phyloP scores from a whole-genome alignment of 2,888 invertebrate genomes.

The Tinea pellionella region DNA sequence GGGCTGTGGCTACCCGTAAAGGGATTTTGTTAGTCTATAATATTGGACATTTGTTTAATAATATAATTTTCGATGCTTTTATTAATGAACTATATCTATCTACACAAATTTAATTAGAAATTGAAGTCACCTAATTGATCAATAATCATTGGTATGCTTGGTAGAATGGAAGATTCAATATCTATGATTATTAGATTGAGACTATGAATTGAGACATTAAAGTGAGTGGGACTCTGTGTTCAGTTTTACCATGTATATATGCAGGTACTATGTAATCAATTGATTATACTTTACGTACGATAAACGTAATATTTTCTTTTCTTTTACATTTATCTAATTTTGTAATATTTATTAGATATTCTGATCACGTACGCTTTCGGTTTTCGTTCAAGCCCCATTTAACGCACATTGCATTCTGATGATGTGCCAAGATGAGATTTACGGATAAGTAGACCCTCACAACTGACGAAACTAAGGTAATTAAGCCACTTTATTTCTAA shows the following conservation, averaged over 20 bases:
- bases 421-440: conserved; percentile 13
- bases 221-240: too few relatives aligned
- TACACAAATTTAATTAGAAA: too few relatives aligned
- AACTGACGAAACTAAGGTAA: background rate
- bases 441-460: conserved; percentile 6
- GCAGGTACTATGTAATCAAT: background rate
- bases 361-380: background rate
- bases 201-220: too few relatives aligned
- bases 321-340: background rate
- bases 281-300: background rate
- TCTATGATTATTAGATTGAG: too few relatives aligned
- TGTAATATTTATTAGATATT: background rate
- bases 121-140: too few relatives aligned
- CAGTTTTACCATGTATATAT: too few relatives aligned
- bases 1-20: background rate
- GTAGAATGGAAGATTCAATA: too few relatives aligned
- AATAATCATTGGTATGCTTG: too few relatives aligned
- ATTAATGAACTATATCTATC: too few relatives aligned
- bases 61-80: background rate
- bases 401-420: conserved; percentile 14
- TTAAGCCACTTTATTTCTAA: conserved; percentile 5
- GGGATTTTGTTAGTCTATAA: background rate
- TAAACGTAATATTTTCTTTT: background rate
- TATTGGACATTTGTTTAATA: background rate
- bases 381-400: conserved; percentile 13